Evolutionary conservation across 2,888 invertebrate species (phyloP).

Genomic region (Watsonalla cultraria): DNA sequence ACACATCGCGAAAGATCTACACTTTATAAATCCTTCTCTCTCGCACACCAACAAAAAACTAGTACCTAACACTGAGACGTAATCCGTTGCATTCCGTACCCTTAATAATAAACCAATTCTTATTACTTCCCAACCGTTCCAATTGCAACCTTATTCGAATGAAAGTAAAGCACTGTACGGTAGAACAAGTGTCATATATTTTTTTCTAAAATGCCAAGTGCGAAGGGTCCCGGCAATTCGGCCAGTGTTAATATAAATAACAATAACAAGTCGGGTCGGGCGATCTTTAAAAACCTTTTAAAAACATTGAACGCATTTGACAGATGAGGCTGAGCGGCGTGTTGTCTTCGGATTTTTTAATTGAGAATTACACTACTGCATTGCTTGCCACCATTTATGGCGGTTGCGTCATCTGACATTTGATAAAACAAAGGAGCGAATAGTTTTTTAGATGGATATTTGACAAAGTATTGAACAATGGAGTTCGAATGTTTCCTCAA

Average conservation of each 20-base stretch:
- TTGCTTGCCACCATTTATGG: neutral
- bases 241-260: slow-evolving; percentile 71
- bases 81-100: slow-evolving; percentile 71
- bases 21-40: slow-evolving; percentile 38
- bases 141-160: slow-evolving; percentile 30
- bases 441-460: neutral
- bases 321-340: slow-evolving; percentile 52
- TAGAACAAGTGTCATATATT: slow-evolving; percentile 20
- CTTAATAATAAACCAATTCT: slow-evolving; percentile 43
- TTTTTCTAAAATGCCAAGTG: slow-evolving; percentile 57
- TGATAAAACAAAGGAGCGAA: neutral
- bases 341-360: slow-evolving; percentile 43
- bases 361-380: slow-evolving; percentile 15
- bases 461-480: neutral
- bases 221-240: slow-evolving; percentile 68
- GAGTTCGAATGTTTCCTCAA: neutral
- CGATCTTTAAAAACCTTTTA: slow-evolving; percentile 58
- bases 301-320: slow-evolving; percentile 68
- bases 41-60: slow-evolving; percentile 69
- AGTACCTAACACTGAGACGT: slow-evolving; percentile 67
- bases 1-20: slow-evolving; percentile 66
- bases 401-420: slow-evolving; percentile 7
- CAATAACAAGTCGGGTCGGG: slow-evolving; percentile 64
- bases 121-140: slow-evolving; percentile 14
- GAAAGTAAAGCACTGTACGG: slow-evolving; percentile 35